Evolutionary conservation across 2,113 vertebrate species (phyloP), one percentile per base, ranked within the genome.

Genomic region (Dromaius novaehollandiae): DNA sequence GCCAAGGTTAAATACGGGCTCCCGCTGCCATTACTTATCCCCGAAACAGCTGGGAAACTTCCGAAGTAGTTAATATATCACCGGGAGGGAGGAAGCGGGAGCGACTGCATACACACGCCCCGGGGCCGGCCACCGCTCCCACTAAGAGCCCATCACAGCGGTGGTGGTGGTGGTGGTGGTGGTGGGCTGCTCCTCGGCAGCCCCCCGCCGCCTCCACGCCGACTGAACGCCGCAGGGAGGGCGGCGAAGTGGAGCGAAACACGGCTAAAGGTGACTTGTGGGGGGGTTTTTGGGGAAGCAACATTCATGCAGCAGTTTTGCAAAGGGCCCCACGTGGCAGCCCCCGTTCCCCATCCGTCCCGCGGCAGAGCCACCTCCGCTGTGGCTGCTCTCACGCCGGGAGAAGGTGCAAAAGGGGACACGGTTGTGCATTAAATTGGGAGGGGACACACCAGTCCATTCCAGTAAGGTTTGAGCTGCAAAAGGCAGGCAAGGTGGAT

Each of bases 61-160:
- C 96, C 17, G 5, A 89, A 98, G 96, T 34, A 98, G 98, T 98
- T 98, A 97, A 98, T 98, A 96, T 95, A 98, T 98, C 98, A 98
- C 91, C 79, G 96, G 92, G 93, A 82, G 5, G 4, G 94, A 96
- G 97, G 95, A 96, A 97, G 94, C 4, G 4, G 97, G 96, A 93
- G 79, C 42, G 77, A 93, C 97, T 98, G 40, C 82, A 97, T 80
- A 98, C 98, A 98, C 98, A 98, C 95, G 98, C 97, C 97, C 98
- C 92, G 3, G 97, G 98, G 96, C 58, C 86, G 86, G 97, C 98
- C 97, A 96, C 98, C 94, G 97, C 90, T 98, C 96, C 97, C 92
- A 81, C 84, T 96, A 93, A 96, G 92, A 6, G 84, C 95, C 96
- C 85, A 91, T 86, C 82, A 87, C 89, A 18, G 5, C 40, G 90